phyloP scores from a whole-genome alignment of 2,113 vertebrate genomes.

The Formicarius rufipectus region DNA sequence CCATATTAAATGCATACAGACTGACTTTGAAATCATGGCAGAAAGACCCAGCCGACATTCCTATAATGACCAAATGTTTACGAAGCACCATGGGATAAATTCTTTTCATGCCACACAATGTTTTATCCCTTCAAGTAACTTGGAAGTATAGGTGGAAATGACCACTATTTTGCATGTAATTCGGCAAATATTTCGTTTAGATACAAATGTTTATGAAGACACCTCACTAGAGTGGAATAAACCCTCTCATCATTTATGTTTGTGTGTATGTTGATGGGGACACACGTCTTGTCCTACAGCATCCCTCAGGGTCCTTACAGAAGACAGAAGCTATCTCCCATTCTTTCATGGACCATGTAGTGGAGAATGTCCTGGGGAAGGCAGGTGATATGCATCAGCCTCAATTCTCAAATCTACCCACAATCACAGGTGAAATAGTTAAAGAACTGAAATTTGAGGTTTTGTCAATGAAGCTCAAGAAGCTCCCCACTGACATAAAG shows the following conservation, averaged over 20 bases:
- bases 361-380: neutral
- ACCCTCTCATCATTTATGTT: neutral
- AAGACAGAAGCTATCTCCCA: neutral
- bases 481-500: neutral
- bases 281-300: too few relatives aligned
- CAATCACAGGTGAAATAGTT: neutral
- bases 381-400: neutral
- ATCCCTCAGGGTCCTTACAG: neutral
- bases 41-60: neutral
- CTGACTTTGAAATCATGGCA: neutral
- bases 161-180: neutral
- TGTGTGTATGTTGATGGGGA: neutral
- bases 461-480: neutral
- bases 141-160: neutral
- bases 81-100: neutral
- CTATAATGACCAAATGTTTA: neutral
- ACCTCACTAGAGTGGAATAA: neutral
- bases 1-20: neutral
- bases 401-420: neutral
- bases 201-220: neutral
- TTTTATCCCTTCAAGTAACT: neutral
- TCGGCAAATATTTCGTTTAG: neutral
- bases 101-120: rapidly evolving
- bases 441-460: rapidly evolving
- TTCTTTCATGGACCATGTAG: neutral